Conservation (phyloP, 2,797 vertebrate species). For the Lepus oiostolus region DNA sequence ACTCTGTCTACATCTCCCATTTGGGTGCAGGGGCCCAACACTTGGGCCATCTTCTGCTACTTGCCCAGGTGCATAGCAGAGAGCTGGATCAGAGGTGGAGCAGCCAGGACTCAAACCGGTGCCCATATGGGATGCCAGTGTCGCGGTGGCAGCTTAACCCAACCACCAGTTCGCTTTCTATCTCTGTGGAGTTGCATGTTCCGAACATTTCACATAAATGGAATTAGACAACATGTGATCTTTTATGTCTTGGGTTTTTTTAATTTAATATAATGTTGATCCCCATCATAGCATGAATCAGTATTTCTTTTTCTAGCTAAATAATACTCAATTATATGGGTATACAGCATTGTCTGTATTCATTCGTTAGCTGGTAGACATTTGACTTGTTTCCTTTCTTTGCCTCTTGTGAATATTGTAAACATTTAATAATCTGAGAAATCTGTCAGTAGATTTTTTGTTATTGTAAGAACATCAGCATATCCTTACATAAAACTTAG, state of each 20-base stretch:
- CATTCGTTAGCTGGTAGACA: neutral
- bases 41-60: too few relatives aligned
- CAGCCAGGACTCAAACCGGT: too few relatives aligned
- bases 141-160: too few relatives aligned
- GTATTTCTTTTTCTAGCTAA: neutral
- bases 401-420: neutral
- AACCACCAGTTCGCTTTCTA: neutral
- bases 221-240: neutral
- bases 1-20: too few relatives aligned
- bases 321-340: neutral
- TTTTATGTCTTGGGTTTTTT: neutral
- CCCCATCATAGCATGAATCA: neutral
- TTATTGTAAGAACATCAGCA: too few relatives aligned
- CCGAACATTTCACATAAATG: neutral
- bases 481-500: too few relatives aligned
- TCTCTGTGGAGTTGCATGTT: neutral
- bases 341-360: neutral
- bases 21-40: too few relatives aligned
- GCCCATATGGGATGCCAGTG: too few relatives aligned
- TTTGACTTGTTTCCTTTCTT: neutral
- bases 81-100: too few relatives aligned
- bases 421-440: neutral
- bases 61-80: too few relatives aligned
- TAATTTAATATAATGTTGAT: neutral
- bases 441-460: too few relatives aligned